These are phyloP conservation scores for Cheilosia impressa DNA, from an alignment of 2,888 invertebrate genomes.

Conservation along the genomic window DNA sequence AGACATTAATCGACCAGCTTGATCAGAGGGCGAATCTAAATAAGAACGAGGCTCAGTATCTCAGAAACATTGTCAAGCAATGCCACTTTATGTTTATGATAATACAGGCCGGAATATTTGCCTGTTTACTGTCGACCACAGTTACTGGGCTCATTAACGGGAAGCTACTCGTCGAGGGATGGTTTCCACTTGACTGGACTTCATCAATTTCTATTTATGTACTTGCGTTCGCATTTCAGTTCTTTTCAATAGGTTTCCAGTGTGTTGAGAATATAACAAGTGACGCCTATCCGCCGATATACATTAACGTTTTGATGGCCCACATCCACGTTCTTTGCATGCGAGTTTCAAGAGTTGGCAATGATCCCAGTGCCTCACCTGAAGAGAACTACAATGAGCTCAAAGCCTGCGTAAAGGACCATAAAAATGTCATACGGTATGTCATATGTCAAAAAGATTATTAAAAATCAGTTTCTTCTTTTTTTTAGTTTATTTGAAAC, in stretches of 20 bases:
- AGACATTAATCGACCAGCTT: neutral
- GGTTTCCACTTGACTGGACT: too few relatives aligned
- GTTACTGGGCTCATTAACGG: too few relatives aligned
- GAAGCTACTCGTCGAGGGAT: too few relatives aligned
- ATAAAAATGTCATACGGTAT: conserved; percentile 43
- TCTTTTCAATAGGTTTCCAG: too few relatives aligned
- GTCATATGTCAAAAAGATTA: neutral
- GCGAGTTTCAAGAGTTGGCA: conserved; percentile 40
- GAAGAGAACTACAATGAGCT: conserved; percentile 30
- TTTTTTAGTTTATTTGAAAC: conserved; percentile 31
- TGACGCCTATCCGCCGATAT: conserved; percentile 9
- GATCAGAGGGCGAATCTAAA: conserved; percentile 5
- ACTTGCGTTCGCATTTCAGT: too few relatives aligned
- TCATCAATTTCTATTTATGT: too few relatives aligned
- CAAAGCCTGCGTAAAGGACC: conserved; percentile 33
- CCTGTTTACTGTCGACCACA: neutral
- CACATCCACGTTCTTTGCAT: conserved; percentile 27
- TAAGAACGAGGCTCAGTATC: conserved; percentile 8
- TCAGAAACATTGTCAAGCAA: neutral
- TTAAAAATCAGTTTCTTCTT: neutral
- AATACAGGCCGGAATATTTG: neutral
- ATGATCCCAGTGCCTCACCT: neutral
- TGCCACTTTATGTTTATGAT: too few relatives aligned
- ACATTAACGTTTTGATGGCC: too few relatives aligned
- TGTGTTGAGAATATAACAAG: too few relatives aligned